Evolutionary conservation across 2,888 invertebrate species (phyloP).

Genomic region (Polietes domitor): DNA sequence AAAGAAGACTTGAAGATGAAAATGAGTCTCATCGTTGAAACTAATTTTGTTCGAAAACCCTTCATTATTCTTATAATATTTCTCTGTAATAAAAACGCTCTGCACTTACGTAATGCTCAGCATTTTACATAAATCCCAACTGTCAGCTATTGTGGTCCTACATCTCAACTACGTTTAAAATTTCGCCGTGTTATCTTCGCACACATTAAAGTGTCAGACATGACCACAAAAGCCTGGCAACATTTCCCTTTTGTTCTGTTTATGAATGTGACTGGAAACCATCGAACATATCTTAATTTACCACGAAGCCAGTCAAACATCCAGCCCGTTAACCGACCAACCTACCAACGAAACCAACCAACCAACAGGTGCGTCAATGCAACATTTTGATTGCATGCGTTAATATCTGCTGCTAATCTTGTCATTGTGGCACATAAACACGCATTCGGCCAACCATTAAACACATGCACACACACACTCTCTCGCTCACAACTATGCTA

Average conservation of each 20-base stretch:
- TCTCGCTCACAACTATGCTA: background rate
- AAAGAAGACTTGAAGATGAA: no score
- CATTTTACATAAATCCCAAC: no score
- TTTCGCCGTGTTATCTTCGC: no score
- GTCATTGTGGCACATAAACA: slow-evolving; percentile 31
- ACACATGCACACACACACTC: background rate
- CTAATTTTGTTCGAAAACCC: no score
- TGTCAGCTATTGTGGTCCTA: no score
- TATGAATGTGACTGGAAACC: background rate
- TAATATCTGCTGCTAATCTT: slow-evolving; percentile 43
- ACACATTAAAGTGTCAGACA: background rate
- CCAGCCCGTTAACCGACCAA: background rate
- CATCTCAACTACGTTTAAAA: no score
- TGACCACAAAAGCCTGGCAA: slow-evolving; percentile 2
- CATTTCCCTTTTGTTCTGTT: slow-evolving; percentile 12
- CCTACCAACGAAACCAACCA: background rate
- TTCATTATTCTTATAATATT: no score
- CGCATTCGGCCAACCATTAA: background rate
- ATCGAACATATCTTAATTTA: slow-evolving; percentile 23
- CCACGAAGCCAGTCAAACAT: background rate
- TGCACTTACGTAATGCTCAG: no score
- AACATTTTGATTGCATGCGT: slow-evolving; percentile 35
- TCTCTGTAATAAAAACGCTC: no score
- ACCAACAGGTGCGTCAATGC: slow-evolving; percentile 28
- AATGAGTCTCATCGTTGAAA: no score